Percentiles rank a stretch among this genome's conserved stretches.
Conservation (phyloP, 2,888 invertebrate species). For the Mactromeris polynyma region DNA sequence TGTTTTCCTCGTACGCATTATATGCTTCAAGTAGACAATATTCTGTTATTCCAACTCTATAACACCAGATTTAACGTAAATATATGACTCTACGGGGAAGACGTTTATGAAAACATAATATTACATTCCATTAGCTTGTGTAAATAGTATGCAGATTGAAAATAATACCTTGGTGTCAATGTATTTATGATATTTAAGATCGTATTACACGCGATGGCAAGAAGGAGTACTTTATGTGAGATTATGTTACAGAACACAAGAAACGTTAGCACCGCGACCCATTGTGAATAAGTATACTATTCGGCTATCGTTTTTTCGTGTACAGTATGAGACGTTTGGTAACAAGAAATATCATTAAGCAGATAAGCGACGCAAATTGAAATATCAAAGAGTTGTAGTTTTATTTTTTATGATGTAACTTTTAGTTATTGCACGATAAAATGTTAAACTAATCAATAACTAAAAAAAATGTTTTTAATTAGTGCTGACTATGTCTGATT, state of each 20-base stretch:
- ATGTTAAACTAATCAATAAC: too few relatives aligned
- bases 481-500: too few relatives aligned
- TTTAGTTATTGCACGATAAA: too few relatives aligned
- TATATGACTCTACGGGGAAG: not conserved
- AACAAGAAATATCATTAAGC: too few relatives aligned
- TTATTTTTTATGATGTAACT: too few relatives aligned
- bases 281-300: too few relatives aligned
- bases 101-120: conserved; percentile 7
- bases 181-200: not conserved
- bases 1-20: not conserved
- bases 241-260: not conserved
- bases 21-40: not conserved
- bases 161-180: not conserved
- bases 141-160: conserved; percentile 22
- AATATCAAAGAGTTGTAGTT: too few relatives aligned
- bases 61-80: not conserved
- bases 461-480: too few relatives aligned
- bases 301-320: too few relatives aligned
- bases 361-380: too few relatives aligned
- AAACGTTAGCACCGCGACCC: not conserved
- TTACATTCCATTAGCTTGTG: conserved; percentile 4
- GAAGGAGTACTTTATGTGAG: not conserved
- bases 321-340: too few relatives aligned
- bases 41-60: not conserved
- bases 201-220: not conserved